These are phyloP conservation scores for Drosophila obscura DNA, from an alignment of 1,140 invertebrate genomes.

Conservation along the genomic window DNA sequence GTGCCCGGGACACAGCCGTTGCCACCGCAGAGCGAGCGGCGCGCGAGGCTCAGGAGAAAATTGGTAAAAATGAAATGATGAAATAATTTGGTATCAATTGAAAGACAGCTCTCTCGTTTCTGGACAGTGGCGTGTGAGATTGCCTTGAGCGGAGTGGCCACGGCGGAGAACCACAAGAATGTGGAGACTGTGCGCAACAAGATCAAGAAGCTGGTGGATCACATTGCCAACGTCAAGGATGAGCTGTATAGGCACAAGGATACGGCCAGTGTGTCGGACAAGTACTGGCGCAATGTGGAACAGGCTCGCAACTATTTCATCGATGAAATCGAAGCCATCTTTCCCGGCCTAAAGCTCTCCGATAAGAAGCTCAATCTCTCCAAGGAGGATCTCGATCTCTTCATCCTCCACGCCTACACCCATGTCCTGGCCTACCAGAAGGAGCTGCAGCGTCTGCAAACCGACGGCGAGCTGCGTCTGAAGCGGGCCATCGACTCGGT, in stretches of 20 bases:
- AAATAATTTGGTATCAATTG: background rate
- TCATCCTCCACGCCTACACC: conserved; percentile 88
- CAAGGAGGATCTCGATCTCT: conserved; percentile 88
- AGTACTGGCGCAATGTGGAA: conserved; percentile 89
- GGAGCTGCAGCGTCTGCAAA: conserved; percentile 88
- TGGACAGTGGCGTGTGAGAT: conserved; percentile 74
- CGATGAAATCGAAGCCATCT: conserved; percentile 89
- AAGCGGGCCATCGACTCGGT: conserved; percentile 87
- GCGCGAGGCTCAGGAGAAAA: conserved; percentile 76
- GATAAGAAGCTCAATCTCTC: conserved; percentile 87
- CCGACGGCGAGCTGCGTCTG: conserved; percentile 86
- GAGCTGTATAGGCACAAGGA: conserved; percentile 86
- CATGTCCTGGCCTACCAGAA: conserved; percentile 89
- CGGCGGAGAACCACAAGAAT: conserved; percentile 83
- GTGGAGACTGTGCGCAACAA: conserved; percentile 85
- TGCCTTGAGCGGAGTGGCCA: conserved; percentile 85
- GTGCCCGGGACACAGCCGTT: conserved; percentile 85
- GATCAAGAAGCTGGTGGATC: conserved; percentile 86
- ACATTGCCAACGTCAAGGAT: conserved; percentile 86
- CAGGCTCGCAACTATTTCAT: conserved; percentile 88
- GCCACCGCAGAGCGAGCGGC: conserved; percentile 85
- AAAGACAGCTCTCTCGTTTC: background rate
- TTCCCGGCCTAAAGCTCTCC: conserved; percentile 88
- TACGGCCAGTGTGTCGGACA: conserved; percentile 87
- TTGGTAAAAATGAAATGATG: conserved; percentile 43